Percentiles rank a stretch among this genome's conserved stretches.
phyloP scores from a whole-genome alignment of 2,888 invertebrate genomes.

The Drosophila kuntzei region DNA sequence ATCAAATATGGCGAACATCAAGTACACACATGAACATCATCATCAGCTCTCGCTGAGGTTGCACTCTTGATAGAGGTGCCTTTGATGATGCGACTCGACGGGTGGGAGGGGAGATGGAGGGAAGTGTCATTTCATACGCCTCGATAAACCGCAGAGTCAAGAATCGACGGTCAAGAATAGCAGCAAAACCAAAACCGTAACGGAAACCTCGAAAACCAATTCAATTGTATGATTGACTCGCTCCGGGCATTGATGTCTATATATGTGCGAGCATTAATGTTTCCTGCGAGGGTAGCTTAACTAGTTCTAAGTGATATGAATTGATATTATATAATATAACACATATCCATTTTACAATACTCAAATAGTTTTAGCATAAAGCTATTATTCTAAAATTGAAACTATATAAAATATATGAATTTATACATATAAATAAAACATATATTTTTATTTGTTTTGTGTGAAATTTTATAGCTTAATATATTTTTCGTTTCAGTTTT shows the following conservation, averaged over 20 bases:
- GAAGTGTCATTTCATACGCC: constrained; percentile 30
- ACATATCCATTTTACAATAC: no score
- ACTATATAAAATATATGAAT: neutral
- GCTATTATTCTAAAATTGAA: neutral
- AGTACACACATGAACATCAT: constrained; percentile 31
- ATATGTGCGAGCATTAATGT: constrained; percentile 1
- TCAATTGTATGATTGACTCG: constrained; percentile 63
- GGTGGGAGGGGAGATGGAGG: neutral
- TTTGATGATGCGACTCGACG: constrained; percentile 16
- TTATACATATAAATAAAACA: no score
- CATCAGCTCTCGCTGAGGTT: constrained; percentile 30
- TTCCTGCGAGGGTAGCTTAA: constrained; percentile 22
- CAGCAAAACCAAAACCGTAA: constrained; percentile 32
- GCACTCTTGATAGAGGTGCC: neutral
- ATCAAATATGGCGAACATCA: constrained; percentile 56
- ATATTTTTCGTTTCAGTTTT: no score
- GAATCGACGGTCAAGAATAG: constrained; percentile 36
- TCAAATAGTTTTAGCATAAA: neutral
- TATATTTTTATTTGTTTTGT: no score
- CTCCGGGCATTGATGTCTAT: constrained; percentile 20
- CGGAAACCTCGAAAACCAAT: constrained; percentile 69
- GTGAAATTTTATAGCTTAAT: no score
- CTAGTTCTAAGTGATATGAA: neutral
- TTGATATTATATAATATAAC: neutral
- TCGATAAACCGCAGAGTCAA: constrained; percentile 40